A percentile compares a stretch with the other conserved stretches of the same genome.
phyloP scores from a whole-genome alignment of 2,797 vertebrate species.

The Okamejei kenojei region DNA sequence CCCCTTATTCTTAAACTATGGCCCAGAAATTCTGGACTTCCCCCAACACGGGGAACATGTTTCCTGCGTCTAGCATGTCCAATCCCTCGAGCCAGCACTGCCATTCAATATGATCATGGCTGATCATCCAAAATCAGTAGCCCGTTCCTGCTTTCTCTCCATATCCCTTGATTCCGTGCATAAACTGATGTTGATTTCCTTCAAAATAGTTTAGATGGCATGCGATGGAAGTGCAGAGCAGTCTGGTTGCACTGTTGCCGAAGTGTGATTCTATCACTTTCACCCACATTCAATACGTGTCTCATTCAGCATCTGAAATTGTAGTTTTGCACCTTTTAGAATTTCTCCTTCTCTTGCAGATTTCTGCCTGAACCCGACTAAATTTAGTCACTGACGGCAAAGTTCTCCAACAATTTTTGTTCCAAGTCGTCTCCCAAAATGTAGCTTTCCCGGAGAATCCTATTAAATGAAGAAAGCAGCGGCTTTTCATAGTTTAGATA shows the following conservation, averaged over 20 bases:
- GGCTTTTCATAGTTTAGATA: no score
- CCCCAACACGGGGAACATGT: no score
- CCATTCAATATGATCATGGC: no score
- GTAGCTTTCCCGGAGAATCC: background rate
- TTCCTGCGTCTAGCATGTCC: no score
- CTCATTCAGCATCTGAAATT: background rate
- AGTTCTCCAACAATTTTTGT: background rate
- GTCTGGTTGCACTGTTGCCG: background rate
- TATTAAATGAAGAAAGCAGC: no score
- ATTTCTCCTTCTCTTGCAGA: background rate
- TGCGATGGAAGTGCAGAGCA: no score
- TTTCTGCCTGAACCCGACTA: background rate
- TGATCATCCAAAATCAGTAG: no score
- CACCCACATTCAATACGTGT: background rate
- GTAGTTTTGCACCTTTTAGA: background rate
- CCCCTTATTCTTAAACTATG: no score
- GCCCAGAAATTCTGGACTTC: no score
- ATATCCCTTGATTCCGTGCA: no score
- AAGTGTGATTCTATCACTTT: background rate
- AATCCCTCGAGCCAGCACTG: no score
- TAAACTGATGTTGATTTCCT: background rate
- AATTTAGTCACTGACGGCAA: background rate
- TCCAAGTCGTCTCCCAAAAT: background rate
- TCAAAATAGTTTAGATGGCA: background rate
- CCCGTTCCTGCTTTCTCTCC: no score